Conservation (phyloP, 2,113 vertebrate species). For the Larimichthys crocea region DNA sequence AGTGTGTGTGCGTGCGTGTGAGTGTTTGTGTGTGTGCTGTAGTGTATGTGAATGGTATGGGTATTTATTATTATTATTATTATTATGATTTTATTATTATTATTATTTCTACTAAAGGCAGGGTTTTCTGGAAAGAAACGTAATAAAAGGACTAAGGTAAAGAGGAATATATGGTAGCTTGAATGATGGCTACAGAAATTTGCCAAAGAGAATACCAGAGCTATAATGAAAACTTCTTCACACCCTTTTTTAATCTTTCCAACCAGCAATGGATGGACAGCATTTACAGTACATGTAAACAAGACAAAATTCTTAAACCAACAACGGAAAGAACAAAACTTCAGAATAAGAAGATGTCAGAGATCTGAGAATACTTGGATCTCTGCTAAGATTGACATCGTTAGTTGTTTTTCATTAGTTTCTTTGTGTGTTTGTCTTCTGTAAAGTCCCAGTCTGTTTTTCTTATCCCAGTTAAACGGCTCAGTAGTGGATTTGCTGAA, state of each 20-base stretch:
- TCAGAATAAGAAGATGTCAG: constrained; percentile 50
- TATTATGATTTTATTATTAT: background rate
- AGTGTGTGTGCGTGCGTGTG: background rate
- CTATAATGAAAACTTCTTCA: constrained; percentile 61
- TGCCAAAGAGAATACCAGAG: constrained; percentile 53
- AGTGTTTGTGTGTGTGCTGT: background rate
- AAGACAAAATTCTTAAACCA: constrained; percentile 52
- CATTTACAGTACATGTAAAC: constrained; percentile 71
- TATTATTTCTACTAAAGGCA: background rate
- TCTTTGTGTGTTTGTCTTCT: constrained; percentile 45
- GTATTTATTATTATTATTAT: background rate
- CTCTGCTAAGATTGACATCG: constrained; percentile 75
- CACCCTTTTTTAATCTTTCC: constrained; percentile 54
- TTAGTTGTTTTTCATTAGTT: constrained; percentile 62
- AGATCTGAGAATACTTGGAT: constrained; percentile 54
- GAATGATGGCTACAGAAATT: constrained; percentile 42
- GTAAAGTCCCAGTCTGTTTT: constrained; percentile 41
- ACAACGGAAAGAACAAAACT: constrained; percentile 52
- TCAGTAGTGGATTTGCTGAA: constrained; percentile 25
- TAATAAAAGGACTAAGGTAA: constrained; percentile 12
- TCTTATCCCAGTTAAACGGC: constrained; percentile 25
- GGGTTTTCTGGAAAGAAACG: constrained; percentile 8
- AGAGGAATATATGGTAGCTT: constrained; percentile 39
- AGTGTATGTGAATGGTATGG: constrained; percentile 8
- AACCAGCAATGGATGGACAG: constrained; percentile 59